phyloP scores from a whole-genome alignment of 64 coral and sea anemone species.

The Montipora capricornis region DNA sequence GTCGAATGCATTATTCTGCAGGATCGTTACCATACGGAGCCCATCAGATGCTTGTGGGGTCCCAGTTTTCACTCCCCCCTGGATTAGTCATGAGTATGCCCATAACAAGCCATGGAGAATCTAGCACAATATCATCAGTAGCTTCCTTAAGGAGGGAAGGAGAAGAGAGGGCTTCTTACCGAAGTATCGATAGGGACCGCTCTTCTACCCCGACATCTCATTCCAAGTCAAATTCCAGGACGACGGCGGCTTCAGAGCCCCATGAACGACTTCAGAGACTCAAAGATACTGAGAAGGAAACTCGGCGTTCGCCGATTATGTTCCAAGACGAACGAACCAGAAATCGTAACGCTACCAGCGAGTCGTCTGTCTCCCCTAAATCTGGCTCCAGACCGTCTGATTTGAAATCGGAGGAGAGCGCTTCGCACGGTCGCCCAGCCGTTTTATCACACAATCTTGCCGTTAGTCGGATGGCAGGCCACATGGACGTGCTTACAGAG shows the following conservation, averaged over 20 bases:
- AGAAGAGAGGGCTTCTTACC: slow-evolving; percentile 53
- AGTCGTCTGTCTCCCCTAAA: slow-evolving; percentile 14
- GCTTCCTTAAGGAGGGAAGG: slow-evolving; percentile 29
- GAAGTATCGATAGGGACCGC: background rate
- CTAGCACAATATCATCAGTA: background rate
- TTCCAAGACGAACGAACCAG: slow-evolving; percentile 17
- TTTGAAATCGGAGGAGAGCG: slow-evolving; percentile 10
- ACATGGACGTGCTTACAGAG: slow-evolving; percentile 10
- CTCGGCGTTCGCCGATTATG: slow-evolving; percentile 3
- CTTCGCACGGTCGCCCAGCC: background rate
- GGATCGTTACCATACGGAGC: background rate
- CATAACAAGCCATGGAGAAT: slow-evolving; percentile 16
- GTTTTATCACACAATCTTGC: slow-evolving; percentile 68
- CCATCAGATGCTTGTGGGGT: slow-evolving; percentile 21
- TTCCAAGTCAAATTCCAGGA: background rate
- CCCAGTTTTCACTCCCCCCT: background rate
- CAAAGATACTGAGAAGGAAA: slow-evolving; percentile 32
- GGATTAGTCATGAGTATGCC: slow-evolving; percentile 52
- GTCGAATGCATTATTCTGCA: background rate
- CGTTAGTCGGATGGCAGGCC: slow-evolving; percentile 43
- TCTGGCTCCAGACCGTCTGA: slow-evolving; percentile 1
- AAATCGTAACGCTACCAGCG: slow-evolving; percentile 14
- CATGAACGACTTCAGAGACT: slow-evolving; percentile 35
- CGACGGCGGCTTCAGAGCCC: background rate
- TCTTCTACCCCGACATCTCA: slow-evolving; percentile 7